Percentiles rank a stretch among this genome's conserved stretches.
phyloP scores from a whole-genome alignment of 2,888 invertebrate genomes.

The Meteorus cinctellus region DNA sequence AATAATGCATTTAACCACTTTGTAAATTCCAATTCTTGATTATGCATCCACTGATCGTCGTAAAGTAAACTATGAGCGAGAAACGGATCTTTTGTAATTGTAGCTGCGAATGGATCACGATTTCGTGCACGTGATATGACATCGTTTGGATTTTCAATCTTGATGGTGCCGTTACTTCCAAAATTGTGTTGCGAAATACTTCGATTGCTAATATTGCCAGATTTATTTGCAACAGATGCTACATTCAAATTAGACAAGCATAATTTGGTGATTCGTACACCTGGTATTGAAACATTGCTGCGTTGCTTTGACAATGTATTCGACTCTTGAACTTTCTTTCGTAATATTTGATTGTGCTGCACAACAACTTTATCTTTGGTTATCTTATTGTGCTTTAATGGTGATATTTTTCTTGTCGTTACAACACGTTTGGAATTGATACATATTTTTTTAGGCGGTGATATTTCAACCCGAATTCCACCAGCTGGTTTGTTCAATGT shows the following conservation, averaged over 20 bases:
- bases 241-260: constrained; percentile 53
- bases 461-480: constrained; percentile 56
- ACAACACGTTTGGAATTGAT: constrained; percentile 24
- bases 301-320: constrained; percentile 30
- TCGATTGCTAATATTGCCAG: constrained; percentile 38
- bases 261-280: constrained; percentile 60
- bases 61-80: constrained; percentile 79
- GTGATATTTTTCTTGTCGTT: constrained; percentile 53
- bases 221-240: constrained; percentile 21
- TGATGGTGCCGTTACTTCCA: constrained; percentile 46
- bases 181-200: background rate
- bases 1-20: constrained; percentile 87
- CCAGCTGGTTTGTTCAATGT: constrained; percentile 38
- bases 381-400: constrained; percentile 56
- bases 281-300: constrained; percentile 56
- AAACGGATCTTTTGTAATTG: constrained; percentile 80
- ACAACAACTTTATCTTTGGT: constrained; percentile 55
- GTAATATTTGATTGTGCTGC: constrained; percentile 44
- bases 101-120: constrained; percentile 76
- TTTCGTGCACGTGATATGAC: constrained; percentile 71
- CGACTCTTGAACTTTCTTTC: constrained; percentile 51
- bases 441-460: constrained; percentile 50
- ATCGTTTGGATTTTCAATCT: constrained; percentile 64
- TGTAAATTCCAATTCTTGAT: constrained; percentile 82
- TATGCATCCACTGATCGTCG: constrained; percentile 80